These are phyloP conservation scores for Pholis gunnellus DNA, from an alignment of 2,113 vertebrate genomes.

Conservation along the genomic window DNA sequence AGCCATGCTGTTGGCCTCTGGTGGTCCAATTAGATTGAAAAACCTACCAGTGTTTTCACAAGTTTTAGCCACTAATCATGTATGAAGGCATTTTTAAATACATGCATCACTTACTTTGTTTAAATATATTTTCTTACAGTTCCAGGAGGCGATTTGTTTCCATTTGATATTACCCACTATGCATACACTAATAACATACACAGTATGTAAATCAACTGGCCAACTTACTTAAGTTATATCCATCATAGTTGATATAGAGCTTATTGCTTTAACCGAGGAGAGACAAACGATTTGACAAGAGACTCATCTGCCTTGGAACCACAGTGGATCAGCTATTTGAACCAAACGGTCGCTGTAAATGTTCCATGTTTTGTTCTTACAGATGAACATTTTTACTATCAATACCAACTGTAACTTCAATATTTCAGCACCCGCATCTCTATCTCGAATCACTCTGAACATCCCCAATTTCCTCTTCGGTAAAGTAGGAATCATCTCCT, in stretches of 20 bases:
- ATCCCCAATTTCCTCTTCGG: background rate
- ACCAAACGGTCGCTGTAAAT: background rate
- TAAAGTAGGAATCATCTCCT: background rate
- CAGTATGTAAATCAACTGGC: background rate
- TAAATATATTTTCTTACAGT: background rate
- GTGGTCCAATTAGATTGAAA: background rate
- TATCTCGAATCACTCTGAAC: background rate
- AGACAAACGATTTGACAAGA: conserved; percentile 3
- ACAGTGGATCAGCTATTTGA: background rate
- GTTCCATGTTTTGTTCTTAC: background rate
- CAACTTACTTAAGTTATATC: background rate
- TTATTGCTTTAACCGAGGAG: background rate
- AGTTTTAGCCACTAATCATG: background rate
- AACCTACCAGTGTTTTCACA: background rate
- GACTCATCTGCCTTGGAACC: background rate
- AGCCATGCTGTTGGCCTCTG: background rate
- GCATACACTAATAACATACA: background rate
- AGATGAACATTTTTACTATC: background rate
- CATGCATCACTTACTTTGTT: background rate
- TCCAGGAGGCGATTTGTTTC: background rate
- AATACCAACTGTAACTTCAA: background rate
- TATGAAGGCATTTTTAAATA: background rate
- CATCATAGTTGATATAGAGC: background rate
- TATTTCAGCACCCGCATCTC: background rate
- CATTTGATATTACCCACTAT: background rate